Base-by-base conservation (phyloP, 2,888 invertebrate genomes). In the Nineta flava region DNA sequence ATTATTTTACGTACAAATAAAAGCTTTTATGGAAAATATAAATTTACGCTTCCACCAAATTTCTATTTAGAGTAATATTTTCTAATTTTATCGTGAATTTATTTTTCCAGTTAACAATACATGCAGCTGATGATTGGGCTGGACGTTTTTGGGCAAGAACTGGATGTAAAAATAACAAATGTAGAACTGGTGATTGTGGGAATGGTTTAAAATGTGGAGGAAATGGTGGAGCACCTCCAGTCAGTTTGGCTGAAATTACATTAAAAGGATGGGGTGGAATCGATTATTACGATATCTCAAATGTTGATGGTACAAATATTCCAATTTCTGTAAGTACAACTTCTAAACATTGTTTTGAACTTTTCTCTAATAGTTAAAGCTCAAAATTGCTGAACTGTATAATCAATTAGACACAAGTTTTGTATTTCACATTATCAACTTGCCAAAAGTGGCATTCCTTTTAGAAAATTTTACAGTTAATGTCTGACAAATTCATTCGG, bases 301-400 rank as follows among this genome's bases (percentile, higher is more conserved):
- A 70, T 32, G 72, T 72, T n/a, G 72, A 73, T 59, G 73, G 72
- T 4, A 72, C 66, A 61, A 72, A 71, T 55, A 53, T 68, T 9
- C 57, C 61, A 48, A 60, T 61, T 10, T 51, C 56, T 48, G 64
- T 65, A 52, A 58, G 58, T 54, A n/a, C n/a, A n/a, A n/a, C n/a
- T n/a, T n/a, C n/a, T n/a, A n/a, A n/a, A n/a, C n/a, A n/a, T n/a
- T n/a, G n/a, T n/a, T n/a, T n/a, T n/a, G n/a, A n/a, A n/a, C n/a
- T n/a, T n/a, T n/a, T n/a, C n/a, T n/a, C n/a, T n/a, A n/a, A n/a
- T n/a, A n/a, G n/a, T n/a, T n/a, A n/a, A n/a, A n/a, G n/a, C n/a
- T n/a, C n/a, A n/a, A n/a, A n/a, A n/a, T n/a, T n/a, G n/a, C n/a
- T n/a, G n/a, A n/a, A n/a, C n/a, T n/a, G n/a, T n/a, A n/a, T n/a